Base-by-base conservation (phyloP, 2,797 vertebrate species). In the Forpus xanthops region DNA sequence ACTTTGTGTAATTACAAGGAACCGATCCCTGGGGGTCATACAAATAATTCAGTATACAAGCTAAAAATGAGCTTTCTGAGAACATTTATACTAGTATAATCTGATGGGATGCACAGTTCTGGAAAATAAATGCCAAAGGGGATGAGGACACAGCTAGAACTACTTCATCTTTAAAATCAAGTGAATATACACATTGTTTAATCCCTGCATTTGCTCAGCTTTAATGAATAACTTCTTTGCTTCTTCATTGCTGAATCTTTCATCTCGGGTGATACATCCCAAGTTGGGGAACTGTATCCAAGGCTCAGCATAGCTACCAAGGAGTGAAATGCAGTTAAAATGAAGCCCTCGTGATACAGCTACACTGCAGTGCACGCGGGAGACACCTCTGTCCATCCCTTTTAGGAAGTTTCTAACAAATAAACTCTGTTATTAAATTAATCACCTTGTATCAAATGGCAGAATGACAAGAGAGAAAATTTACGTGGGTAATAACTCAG, bases 31-130 rank as follows among this genome's bases (percentile, higher is more conserved):
- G 71, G 82, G 56, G 92, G 24, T 82, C 76, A 62, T 31, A 86
- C 73, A 92, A 91, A 93, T 91, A 94, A 92, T 95, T 92, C 91
- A 88, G 76, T 11, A 44, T 17, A 44, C 25, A 6, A 42, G 73
- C 82, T 93, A 91, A 96, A 89, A 96, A 93, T 49, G 62, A 93
- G 93, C 87, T 91, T 95, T 96, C 91, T 87, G 87, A 93, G 91
- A 96, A 76, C 65, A 76, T 80, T 89, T 77, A 90, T 42, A 77
- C 90, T 61, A 23, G 17, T 58, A 65, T 77, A 77, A 89, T 85
- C 91, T 91, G 82, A 81, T 89, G 88, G 89, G 85, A 93, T 78
- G 79, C 87, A 86, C 35, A 92, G 39, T 67, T 93, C 87, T 91
- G 76, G 85, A 96, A 96, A 92, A 93, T 35, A 91, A 95, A 92